A percentile compares a stretch with the other conserved stretches of the same genome.
phyloP scores from a whole-genome alignment of 2,888 invertebrate species.

The Agonopterix heracliana region DNA sequence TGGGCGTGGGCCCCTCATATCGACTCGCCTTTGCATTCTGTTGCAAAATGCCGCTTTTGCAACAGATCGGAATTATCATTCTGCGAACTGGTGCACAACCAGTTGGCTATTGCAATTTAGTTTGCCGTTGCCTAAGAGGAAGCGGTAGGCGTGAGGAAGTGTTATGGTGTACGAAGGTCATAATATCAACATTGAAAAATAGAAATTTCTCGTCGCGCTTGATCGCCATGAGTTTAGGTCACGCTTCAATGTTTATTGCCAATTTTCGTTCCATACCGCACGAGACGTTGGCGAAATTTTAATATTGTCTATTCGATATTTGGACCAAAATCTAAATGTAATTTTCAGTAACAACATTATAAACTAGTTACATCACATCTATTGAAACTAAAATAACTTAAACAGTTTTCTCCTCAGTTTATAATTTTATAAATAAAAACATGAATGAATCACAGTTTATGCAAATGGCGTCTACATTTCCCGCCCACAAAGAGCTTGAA shows the following conservation, averaged over 20 bases:
- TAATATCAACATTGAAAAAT: slow-evolving; percentile 40
- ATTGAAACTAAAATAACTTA: too few relatives aligned
- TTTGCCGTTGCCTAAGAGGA: slow-evolving; percentile 48
- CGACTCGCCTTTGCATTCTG: slow-evolving; percentile 58
- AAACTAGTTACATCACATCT: too few relatives aligned
- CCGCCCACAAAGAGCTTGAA: slow-evolving; percentile 22
- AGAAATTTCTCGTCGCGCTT: slow-evolving; percentile 35
- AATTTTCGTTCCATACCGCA: slow-evolving; percentile 1
- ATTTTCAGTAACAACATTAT: neutral
- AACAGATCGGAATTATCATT: slow-evolving; percentile 72
- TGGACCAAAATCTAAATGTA: neutral
- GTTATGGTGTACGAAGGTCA: slow-evolving; percentile 42
- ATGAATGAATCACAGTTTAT: too few relatives aligned
- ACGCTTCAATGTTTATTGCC: slow-evolving; percentile 14
- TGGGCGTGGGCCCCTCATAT: slow-evolving; percentile 63
- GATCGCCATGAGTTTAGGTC: slow-evolving; percentile 19
- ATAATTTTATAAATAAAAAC: too few relatives aligned
- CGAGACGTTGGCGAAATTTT: neutral
- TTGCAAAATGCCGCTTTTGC: slow-evolving; percentile 60
- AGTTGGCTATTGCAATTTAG: slow-evolving; percentile 42
- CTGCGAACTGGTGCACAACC: slow-evolving; percentile 70
- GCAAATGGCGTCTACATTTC: slow-evolving; percentile 4
- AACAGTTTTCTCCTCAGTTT: too few relatives aligned
- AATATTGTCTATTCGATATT: neutral
- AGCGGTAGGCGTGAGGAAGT: slow-evolving; percentile 57